Conservation (phyloP, 1,140 invertebrate genomes). For the Pissodes strobi region DNA sequence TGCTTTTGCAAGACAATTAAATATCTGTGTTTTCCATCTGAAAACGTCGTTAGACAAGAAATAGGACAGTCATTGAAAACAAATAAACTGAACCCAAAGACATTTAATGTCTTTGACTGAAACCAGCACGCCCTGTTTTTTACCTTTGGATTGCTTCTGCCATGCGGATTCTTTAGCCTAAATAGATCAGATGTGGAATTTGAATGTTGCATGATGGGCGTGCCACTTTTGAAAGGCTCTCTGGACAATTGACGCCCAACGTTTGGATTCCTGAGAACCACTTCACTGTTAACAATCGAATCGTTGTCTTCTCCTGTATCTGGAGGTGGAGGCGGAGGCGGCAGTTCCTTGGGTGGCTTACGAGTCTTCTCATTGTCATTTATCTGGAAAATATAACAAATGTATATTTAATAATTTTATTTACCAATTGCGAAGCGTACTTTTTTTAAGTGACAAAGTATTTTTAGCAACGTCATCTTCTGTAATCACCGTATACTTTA, state of each 20-base stretch:
- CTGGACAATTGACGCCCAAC: neutral
- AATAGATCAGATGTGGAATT: conserved; percentile 11
- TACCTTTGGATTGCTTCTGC: neutral
- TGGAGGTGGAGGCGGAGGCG: neutral
- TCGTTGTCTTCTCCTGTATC: neutral
- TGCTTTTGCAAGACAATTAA: too few species aligned
- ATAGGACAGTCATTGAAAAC: too few species aligned
- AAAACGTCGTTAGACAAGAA: too few species aligned
- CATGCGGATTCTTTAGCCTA: neutral
- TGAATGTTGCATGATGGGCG: neutral
- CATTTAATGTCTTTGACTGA: too few species aligned
- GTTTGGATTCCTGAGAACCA: neutral
- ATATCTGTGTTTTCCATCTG: too few species aligned
- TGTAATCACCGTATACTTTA: too few species aligned
- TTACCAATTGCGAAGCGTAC: neutral
- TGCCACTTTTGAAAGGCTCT: neutral
- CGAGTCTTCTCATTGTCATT: neutral
- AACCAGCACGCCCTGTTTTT: too few species aligned
- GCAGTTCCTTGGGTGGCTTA: neutral
- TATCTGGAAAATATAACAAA: neutral
- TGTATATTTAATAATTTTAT: neutral
- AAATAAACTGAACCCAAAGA: too few species aligned
- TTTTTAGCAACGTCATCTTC: too few species aligned
- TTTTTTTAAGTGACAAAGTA: too few species aligned
- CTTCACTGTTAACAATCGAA: conserved; percentile 11